A percentile compares a stretch with the other conserved stretches of the same genome.
Conservation (phyloP, 2,113 vertebrate genomes). For the Hipposideros armiger region DNA sequence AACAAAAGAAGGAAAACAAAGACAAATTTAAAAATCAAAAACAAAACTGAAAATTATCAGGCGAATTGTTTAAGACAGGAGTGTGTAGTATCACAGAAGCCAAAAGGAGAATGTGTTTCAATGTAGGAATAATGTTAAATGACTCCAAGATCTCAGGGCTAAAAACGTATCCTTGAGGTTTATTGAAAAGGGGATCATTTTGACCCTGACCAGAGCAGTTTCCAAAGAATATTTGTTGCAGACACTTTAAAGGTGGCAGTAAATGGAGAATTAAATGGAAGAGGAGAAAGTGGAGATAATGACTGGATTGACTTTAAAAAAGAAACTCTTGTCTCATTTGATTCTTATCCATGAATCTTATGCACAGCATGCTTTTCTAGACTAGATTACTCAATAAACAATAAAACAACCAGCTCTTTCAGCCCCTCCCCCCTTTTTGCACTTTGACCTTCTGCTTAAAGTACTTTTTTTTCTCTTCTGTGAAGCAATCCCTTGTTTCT, state of each 20-base stretch:
- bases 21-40: neutral
- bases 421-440: neutral
- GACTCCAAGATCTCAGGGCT: neutral
- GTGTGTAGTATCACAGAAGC: neutral
- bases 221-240: neutral
- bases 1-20: no score
- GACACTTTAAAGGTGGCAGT: neutral
- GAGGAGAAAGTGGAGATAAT: neutral
- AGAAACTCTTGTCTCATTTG: neutral
- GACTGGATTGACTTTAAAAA: neutral
- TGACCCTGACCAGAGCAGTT: neutral
- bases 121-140: neutral
- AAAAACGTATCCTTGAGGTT: neutral
- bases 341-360: neutral
- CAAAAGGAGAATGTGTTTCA: neutral
- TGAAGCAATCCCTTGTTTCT: neutral
- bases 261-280: neutral
- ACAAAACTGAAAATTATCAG: neutral
- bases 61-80: neutral
- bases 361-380: neutral
- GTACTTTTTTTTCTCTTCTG: neutral
- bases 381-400: neutral
- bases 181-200: neutral
- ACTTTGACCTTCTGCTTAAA: neutral
- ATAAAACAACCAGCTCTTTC: neutral